Percentiles rank a stretch among this genome's conserved stretches.
Evolutionary conservation across 2,888 invertebrate species (phyloP).

Genomic region (Pterobdella sp.): DNA sequence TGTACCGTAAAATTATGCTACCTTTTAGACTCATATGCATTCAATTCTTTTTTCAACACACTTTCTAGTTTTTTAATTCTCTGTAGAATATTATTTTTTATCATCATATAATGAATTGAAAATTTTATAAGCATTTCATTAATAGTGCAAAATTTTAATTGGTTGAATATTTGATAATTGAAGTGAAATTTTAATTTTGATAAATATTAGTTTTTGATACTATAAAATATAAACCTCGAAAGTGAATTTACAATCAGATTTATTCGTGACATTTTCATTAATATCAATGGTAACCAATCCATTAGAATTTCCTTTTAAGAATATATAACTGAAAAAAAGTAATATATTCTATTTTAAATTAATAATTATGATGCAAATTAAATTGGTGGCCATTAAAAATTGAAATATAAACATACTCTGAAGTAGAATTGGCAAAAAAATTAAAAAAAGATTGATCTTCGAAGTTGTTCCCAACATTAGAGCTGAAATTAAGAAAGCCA

Average conservation of each 20-base stretch:
- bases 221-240: too few relatives aligned
- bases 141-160: background rate
- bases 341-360: background rate
- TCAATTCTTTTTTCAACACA: background rate
- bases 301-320: constrained; percentile 27
- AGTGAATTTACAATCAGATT: background rate
- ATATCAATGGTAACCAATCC: constrained; percentile 35
- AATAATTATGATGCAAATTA: background rate
- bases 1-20: too few relatives aligned
- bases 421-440: background rate
- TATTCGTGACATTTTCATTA: constrained; percentile 30
- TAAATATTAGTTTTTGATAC: background rate
- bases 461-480: background rate
- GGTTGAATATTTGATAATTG: background rate
- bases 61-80: background rate
- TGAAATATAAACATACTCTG: background rate
- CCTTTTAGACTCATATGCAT: background rate
- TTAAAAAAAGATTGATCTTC: background rate
- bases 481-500: background rate
- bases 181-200: constrained; percentile 3
- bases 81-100: too few relatives aligned
- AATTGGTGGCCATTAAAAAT: background rate
- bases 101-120: background rate
- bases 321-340: constrained; percentile 29
- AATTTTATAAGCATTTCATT: background rate